Evolutionary conservation across 2,113 vertebrate genomes (phyloP), one percentile per base, ranked within the genome.

Genomic region (Galeopterus variegatus): DNA sequence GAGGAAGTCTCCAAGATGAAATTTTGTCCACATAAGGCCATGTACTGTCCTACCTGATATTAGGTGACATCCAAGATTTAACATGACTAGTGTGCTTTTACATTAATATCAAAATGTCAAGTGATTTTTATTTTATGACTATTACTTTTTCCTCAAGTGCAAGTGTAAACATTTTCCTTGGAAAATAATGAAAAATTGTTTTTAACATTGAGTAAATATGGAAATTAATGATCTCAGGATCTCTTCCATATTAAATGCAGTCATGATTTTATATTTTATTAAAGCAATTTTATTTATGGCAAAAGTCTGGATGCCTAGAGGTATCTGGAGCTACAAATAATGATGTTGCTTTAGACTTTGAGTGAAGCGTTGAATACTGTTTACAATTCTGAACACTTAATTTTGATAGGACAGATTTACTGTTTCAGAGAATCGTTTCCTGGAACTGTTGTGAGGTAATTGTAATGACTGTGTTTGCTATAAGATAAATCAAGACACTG

Each of bases 341-440:
- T 92, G 50, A 24, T 73, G 36, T 94, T 95, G 17, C 50, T 98
- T 98, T 97, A 86, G 13, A 92, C n/a, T 97, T 93, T 95, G 77
- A 96, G 87, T 28, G 17, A 95, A 90, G 36, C 52, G 60, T 36
- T 95, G 96, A 95, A 82, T 91, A 72, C 45, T 96, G 23, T 64
- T 89, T 94, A 21, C 1, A 70, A 45, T 80, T 28, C 62, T 60
- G 48, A 52, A 96, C n/a, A 94, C 48, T 97, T 95, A 73, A 83
- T 96, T 97, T 97, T 93, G 88, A 96, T 72, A 75, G 88, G 97
- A 73, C 77, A 96, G 95, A 96, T 97, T 93, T 90, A 95, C 64
- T 67, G 62, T 88, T 94, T 96, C 81, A 80, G 87, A 81, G 87
- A 90, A 54, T 21, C 65, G 31, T 79, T 97, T 91, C 82, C 82